Evolutionary conservation across 2,888 invertebrate species (phyloP).

Genomic region (Oligia fasciuncula): DNA sequence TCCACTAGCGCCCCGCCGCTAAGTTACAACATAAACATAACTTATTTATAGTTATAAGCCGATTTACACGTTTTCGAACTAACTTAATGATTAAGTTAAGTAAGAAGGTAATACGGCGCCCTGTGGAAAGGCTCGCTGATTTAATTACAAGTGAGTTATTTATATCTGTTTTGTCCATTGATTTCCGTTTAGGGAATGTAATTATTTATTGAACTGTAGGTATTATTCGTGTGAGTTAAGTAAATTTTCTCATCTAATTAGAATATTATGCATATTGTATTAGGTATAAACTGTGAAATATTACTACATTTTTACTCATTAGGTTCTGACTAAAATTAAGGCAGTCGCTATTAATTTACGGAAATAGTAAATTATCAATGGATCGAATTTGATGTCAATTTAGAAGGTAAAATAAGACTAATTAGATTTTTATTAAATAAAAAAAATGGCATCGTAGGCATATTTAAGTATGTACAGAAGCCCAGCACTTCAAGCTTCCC

Average conservation of each 20-base stretch:
- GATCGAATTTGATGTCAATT: neutral
- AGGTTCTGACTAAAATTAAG: neutral
- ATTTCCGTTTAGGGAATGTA: conserved; percentile 8
- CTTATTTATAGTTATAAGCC: conserved; percentile 68
- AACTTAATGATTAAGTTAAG: conserved; percentile 58
- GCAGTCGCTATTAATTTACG: conserved; percentile 1
- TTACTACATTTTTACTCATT: neutral
- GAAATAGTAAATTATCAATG: conserved; percentile 24
- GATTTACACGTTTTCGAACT: conserved; percentile 67
- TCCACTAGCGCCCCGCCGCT: conserved; percentile 71
- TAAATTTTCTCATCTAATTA: neutral
- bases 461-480: neutral
- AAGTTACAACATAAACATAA: conserved; percentile 68
- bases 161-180: conserved; percentile 29
- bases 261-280: conserved; percentile 1
- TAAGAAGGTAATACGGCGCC: conserved; percentile 54
- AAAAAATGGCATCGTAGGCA: neutral
- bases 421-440: neutral
- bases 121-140: conserved; percentile 49
- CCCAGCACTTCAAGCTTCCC: no score
- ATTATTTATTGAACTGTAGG: conserved; percentile 9
- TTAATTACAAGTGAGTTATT: conserved; percentile 56
- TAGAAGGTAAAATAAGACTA: neutral
- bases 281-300: conserved; percentile 5
- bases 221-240: neutral